Evolutionary conservation across 2,113 vertebrate species (phyloP), one percentile per base, ranked within the genome.

Genomic region (Percina caprodes): DNA sequence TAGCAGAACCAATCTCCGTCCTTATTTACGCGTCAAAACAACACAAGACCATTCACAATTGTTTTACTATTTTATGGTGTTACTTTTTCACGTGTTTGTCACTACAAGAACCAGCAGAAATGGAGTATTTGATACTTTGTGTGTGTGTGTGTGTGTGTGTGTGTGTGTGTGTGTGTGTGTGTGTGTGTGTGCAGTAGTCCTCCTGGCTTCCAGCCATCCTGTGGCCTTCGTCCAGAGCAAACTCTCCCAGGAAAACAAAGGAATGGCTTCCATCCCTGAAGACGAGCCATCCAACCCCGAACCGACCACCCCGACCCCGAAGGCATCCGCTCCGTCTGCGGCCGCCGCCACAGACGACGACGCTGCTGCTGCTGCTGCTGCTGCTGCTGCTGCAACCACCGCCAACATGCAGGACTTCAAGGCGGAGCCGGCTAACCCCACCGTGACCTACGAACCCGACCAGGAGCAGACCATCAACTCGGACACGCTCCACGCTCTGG

Each of bases 181-280:
- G 5, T 35, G 18, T 52, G 26, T 35, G 26, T 35, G 19, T 0
- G 18, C 12, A 70, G 68, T 70, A 4, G 92, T 93, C 52, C 82
- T 92, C 5, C 86, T 94, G 67, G 88, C 92, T 5, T 92, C 93
- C 84, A 91, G 89, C 62, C 94, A 93, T 14, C 91, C 91, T 0
- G 82, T 93, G 60, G 88, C 92, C 0, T 88, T 94, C 3, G 90
- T 94, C 79, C 94, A 95, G 69, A 92, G 92, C 52, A 95, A 95
- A 87, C 93, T 95, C 30, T 88, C 93, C 2, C 91, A 95, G 23
- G 93, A 94, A 35, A 91, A 71, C 83, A 94, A 95, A 77, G 84
- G 86, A 26, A 69, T 94, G 65, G 85, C 75, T 1, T 90, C 92
- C 52, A 80, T 92, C 42, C 69, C 91, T 0, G 91, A 92, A 46